Evolutionary conservation across 2,888 invertebrate genomes (phyloP).

Genomic region (Parasteatoda lunata): DNA sequence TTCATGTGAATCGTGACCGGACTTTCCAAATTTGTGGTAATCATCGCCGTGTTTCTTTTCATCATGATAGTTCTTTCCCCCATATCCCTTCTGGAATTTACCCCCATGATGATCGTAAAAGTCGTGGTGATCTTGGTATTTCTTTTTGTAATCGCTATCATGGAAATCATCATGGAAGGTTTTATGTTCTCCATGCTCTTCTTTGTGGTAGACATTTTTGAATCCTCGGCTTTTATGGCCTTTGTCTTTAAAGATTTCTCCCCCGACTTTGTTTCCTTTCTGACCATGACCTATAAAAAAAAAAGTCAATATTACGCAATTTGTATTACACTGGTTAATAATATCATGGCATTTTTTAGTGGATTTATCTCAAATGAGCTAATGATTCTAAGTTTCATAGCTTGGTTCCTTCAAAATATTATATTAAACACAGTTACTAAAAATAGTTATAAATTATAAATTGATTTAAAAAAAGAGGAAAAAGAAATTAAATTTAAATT

Average conservation of each 20-base stretch:
- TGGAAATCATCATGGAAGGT: slow-evolving; percentile 68
- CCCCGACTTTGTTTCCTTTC: slow-evolving; percentile 63
- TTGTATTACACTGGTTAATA: too few relatives aligned
- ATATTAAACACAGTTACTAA: too few relatives aligned
- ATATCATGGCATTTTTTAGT: too few relatives aligned
- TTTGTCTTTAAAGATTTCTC: slow-evolving; percentile 62
- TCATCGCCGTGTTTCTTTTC: slow-evolving; percentile 63
- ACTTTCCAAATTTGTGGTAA: slow-evolving; percentile 61
- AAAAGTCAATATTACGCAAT: background rate
- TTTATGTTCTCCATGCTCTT: slow-evolving; percentile 66
- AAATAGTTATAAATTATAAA: too few relatives aligned
- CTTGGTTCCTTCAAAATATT: too few relatives aligned
- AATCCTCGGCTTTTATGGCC: slow-evolving; percentile 66
- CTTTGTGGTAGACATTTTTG: slow-evolving; percentile 69
- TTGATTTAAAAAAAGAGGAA: too few relatives aligned
- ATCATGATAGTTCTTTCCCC: slow-evolving; percentile 60
- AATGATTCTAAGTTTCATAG: too few relatives aligned
- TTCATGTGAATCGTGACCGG: slow-evolving; percentile 51
- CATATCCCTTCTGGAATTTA: slow-evolving; percentile 62
- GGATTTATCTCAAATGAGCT: too few relatives aligned
- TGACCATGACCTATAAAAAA: slow-evolving; percentile 53
- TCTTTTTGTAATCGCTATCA: slow-evolving; percentile 68
- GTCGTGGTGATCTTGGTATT: slow-evolving; percentile 67
- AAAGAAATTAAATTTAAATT: too few relatives aligned
- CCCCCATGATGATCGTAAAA: slow-evolving; percentile 64